Conservation (phyloP, 2,797 vertebrate genomes). For the Acanthurus tractus region DNA sequence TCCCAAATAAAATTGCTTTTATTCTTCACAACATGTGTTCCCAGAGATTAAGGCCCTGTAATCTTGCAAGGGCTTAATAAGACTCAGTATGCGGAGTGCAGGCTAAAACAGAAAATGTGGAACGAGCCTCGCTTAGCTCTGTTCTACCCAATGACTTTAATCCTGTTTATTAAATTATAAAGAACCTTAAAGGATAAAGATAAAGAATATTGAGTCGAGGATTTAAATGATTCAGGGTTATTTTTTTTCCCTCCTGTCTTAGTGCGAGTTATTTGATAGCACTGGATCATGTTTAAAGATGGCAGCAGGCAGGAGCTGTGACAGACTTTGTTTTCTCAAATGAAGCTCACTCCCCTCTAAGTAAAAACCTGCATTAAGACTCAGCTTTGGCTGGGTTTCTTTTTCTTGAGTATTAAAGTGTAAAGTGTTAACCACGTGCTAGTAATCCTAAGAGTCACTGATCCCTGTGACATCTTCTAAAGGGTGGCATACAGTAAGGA, state of each 20-base stretch:
- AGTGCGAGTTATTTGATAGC: slow-evolving; percentile 85
- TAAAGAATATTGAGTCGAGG: slow-evolving; percentile 87
- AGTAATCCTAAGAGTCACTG: slow-evolving; percentile 75
- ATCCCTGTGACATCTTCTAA: slow-evolving; percentile 63
- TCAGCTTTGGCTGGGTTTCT: slow-evolving; percentile 51
- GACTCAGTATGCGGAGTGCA: slow-evolving; percentile 80
- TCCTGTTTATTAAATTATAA: slow-evolving; percentile 93
- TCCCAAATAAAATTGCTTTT: slow-evolving; percentile 94
- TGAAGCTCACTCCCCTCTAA: slow-evolving; percentile 56
- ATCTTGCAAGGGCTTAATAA: slow-evolving; percentile 87
- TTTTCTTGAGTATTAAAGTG: slow-evolving; percentile 72
- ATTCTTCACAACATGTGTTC: slow-evolving; percentile 93
- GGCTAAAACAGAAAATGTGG: slow-evolving; percentile 84
- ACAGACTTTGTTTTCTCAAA: slow-evolving; percentile 79
- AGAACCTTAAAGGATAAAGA: slow-evolving; percentile 92
- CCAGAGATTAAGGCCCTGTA: slow-evolving; percentile 90
- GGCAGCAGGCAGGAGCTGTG: slow-evolving; percentile 74
- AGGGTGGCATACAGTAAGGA: slow-evolving; percentile 30
- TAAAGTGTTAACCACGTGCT: slow-evolving; percentile 71
- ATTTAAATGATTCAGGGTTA: slow-evolving; percentile 87
- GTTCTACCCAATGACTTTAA: slow-evolving; percentile 85
- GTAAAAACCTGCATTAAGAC: slow-evolving; percentile 67
- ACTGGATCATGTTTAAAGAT: slow-evolving; percentile 83
- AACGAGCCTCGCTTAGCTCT: slow-evolving; percentile 80
- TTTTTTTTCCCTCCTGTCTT: slow-evolving; percentile 78